Percentiles rank a stretch among this genome's conserved stretches.
Conservation (phyloP, 2,113 vertebrate species). For the Chaenogobius annularis region DNA sequence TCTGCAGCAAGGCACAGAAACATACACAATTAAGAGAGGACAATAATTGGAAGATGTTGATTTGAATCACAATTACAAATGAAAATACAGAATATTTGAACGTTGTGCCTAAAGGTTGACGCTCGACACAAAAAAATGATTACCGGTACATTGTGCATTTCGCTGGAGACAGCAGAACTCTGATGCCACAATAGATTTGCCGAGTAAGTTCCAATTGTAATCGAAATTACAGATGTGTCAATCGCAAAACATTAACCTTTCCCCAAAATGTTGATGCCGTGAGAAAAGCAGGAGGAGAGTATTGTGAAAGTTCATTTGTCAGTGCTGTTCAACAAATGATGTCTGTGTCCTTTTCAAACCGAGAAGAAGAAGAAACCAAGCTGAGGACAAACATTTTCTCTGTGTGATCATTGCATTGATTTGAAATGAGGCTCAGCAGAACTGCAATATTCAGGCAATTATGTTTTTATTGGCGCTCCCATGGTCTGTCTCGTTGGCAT, state of each 20-base stretch:
- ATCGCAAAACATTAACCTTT: constrained; percentile 68
- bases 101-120: background rate
- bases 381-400: constrained; percentile 19
- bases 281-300: constrained; percentile 46
- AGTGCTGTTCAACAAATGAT: constrained; percentile 58
- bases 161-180: background rate
- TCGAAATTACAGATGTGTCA: constrained; percentile 53
- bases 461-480: background rate
- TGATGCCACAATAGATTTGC: background rate
- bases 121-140: background rate
- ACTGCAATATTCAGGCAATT: background rate
- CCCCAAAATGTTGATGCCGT: constrained; percentile 62
- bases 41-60: background rate
- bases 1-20: too few relatives aligned
- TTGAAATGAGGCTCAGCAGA: background rate
- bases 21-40: background rate
- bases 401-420: constrained; percentile 19
- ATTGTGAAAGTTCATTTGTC: constrained; percentile 73
- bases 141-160: background rate
- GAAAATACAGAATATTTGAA: background rate
- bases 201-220: constrained; percentile 12
- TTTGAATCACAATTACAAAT: background rate
- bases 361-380: constrained; percentile 20
- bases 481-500: background rate
- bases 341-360: constrained; percentile 64